Evolutionary conservation across 1,140 invertebrate genomes (phyloP), one percentile per base, ranked within the genome.

Genomic region (Dryas iulia): DNA sequence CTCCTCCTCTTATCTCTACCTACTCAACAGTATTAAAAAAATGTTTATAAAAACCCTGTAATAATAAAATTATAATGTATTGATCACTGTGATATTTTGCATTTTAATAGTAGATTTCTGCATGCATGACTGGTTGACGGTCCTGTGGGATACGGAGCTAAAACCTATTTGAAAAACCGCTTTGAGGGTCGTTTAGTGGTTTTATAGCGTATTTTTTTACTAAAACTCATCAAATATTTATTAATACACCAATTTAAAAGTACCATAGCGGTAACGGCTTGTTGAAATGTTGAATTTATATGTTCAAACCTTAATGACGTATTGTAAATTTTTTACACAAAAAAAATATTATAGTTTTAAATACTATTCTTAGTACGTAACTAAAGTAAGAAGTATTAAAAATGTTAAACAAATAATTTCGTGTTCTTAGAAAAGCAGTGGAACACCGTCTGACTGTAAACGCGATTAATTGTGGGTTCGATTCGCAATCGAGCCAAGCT

Each of bases 121-220:
- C 26, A 63, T 63, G 47, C 60, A 30, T 21, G 47, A n/a, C 60
- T 54, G 28, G 60, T 53, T 53, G 18, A 53, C 26, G n/a, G 30
- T 39, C 47, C 60, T 14, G 30, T 26, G 60, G 60, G 60, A 30
- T 54, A 52, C 21, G 60, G 28, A 14, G 47, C 60, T 63, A 47
- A 63, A 63, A 63, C 28, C 60, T 18, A 63, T 63, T 63, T 63
- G 12, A 23, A 63, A 54, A 63, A 28, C 2, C 14, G 30, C 47
- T 18, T 53, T 63, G 24, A 54, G 47, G 33, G 33, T 39, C 33
- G 33, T 18, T 39, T 39, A 18, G 33, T 39, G 33, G 33, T 14
- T 39, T 39, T 39, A 39, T 14, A 39, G n/a, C 33, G n/a, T 39
- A 14, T 39, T 39, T 39, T 35, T 39, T 39, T 39, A 7, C 12